These are phyloP conservation scores for Alligator mississippiensis DNA, from an alignment of 2,113 vertebrate genomes.

Conservation along the genomic window DNA sequence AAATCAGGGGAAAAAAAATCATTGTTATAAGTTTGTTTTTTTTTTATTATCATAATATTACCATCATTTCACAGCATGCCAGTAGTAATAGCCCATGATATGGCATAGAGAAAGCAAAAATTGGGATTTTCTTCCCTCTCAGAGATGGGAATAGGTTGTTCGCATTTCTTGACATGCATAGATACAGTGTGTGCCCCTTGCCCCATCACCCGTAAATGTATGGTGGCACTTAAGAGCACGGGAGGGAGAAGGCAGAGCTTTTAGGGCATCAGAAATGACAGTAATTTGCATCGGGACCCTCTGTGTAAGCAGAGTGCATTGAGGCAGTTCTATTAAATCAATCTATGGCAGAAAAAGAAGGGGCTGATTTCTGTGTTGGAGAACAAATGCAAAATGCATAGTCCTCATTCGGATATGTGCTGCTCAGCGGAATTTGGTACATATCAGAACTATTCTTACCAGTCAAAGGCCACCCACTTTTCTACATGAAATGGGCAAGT, in stretches of 20 bases:
- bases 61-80: slow-evolving; percentile 53
- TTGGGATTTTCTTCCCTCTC: slow-evolving; percentile 6
- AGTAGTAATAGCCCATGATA: slow-evolving; percentile 19
- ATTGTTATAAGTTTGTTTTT: no score
- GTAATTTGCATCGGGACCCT: slow-evolving; percentile 39
- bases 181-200: slow-evolving; percentile 60
- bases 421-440: slow-evolving; percentile 4
- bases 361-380: slow-evolving; percentile 2
- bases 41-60: not conserved
- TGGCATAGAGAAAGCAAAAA: not conserved
- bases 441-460: slow-evolving; percentile 60
- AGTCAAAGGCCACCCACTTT: not conserved
- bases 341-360: slow-evolving; percentile 5
- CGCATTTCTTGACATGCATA: slow-evolving; percentile 53
- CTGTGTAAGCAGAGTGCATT: not conserved
- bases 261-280: slow-evolving; percentile 68
- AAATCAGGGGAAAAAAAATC: no score
- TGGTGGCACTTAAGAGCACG: slow-evolving; percentile 66
- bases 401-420: slow-evolving; percentile 26
- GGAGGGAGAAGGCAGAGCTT: slow-evolving; percentile 62
- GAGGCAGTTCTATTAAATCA: slow-evolving; percentile 61
- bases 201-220: slow-evolving; percentile 63
- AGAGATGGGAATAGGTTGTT: slow-evolving; percentile 42
- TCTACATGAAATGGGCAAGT: slow-evolving; percentile 37
- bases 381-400: not conserved